Base-by-base conservation (phyloP, 2,888 invertebrate genomes). In the Drosophila austrosaltans region DNA sequence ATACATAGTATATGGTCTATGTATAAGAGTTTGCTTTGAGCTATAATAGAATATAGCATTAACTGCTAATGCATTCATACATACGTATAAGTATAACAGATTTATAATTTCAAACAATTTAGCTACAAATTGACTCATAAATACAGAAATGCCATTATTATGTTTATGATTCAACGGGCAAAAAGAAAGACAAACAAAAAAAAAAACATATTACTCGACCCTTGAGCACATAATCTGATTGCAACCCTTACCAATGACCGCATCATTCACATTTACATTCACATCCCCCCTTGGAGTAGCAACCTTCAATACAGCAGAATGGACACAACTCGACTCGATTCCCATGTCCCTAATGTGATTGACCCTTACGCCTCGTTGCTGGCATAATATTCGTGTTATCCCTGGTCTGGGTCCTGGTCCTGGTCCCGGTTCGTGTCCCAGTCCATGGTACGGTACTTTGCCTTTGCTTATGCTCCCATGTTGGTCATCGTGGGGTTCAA, bases 401-500 rank as follows among this genome's bases (percentile, higher is more conserved):
- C 87, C 56, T 75, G 69, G 69, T 22, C 42, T 32, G 22, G 40
- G 42, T 8, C 12, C 12, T 69, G 65, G 28, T 63, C 44, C 20
- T 36, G 53, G 53, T 42, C 57, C 36, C 20, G 42, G 60, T 48
- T 16, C 0, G 16, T 16, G 16, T 16, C 16, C 16, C 16, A 16
- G 16, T 16, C 16, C 63, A 42, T 30, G 30, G 30, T 30, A 30
- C 1, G 64, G 68, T 57, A 32, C 72, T 63, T 61, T 65, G 70
- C 62, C 78, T 68, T 66, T 64, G 85, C 83, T 85, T 68, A 65
- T 64, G 85, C 83, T 85, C 86, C 89, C 89, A 82, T 89, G 81
- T 82, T 87, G 89, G 89, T 88, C 83, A 90, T 89, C 88, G 84
- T 81, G 78, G 79, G 80, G 88, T 88, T 87, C 82, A 89, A 91